phyloP scores from a whole-genome alignment of 2,797 vertebrate species.

The Aratinga solstitialis region DNA sequence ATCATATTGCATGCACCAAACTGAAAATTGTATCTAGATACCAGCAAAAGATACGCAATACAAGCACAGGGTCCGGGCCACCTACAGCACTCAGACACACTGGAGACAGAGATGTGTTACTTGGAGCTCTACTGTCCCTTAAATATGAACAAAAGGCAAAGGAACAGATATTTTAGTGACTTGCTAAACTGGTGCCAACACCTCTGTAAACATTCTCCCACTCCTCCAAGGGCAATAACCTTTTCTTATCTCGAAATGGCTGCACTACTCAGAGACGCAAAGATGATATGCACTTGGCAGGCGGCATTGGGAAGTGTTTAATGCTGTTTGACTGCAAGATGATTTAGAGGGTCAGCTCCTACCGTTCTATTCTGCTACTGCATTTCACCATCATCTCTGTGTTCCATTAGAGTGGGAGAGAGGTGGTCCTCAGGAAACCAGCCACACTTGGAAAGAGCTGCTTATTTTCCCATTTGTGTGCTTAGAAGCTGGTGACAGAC shows the following conservation, averaged over 20 bases:
- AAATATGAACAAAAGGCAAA: background rate
- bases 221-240: conserved; percentile 57
- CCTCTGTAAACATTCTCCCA: conserved; percentile 6
- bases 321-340: conserved; percentile 22
- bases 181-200: background rate
- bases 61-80: accelerated
- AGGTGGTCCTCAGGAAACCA: conserved; percentile 26
- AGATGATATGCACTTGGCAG: conserved; percentile 41
- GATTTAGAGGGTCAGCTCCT: conserved; percentile 61
- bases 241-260: conserved; percentile 54
- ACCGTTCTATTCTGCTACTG: conserved; percentile 12
- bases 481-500: background rate
- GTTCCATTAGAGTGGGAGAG: background rate
- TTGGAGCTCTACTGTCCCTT: background rate
- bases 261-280: background rate
- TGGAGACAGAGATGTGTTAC: background rate
- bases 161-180: background rate
- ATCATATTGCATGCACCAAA: accelerated
- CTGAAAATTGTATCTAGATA: accelerated
- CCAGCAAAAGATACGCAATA: background rate
- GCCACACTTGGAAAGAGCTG: conserved; percentile 8
- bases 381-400: background rate
- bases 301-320: background rate
- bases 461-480: background rate
- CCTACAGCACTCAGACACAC: background rate